Conservation (phyloP, 2,113 vertebrate genomes). For the Agapornis roseicollis region DNA sequence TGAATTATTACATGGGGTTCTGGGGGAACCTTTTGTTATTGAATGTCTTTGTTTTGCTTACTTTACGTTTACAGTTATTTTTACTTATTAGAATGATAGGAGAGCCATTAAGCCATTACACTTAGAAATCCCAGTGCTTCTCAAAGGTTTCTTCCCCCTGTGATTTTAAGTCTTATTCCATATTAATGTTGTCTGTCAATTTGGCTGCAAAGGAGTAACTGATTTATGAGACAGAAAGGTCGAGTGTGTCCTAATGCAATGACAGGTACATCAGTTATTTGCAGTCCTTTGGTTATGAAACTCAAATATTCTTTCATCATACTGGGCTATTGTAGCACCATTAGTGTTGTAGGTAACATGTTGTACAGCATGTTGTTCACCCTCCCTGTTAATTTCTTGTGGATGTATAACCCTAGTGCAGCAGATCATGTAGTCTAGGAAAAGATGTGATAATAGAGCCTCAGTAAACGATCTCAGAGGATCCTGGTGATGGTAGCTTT, state of each 20-base stretch:
- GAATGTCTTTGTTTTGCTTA: background rate
- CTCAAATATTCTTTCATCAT: background rate
- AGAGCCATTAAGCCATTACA: background rate
- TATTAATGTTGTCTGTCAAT: background rate
- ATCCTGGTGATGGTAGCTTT: background rate
- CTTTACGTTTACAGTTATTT: background rate
- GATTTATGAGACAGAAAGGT: background rate
- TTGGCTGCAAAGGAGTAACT: background rate
- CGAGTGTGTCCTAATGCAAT: background rate
- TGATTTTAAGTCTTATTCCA: background rate
- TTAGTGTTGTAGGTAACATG: background rate
- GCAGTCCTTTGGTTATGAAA: background rate
- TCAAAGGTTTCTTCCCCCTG: background rate
- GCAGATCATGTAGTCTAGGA: background rate
- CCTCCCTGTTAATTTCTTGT: background rate
- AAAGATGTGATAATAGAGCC: background rate
- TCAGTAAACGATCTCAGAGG: background rate
- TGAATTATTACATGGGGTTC: background rate
- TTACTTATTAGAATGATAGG: background rate
- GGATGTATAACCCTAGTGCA: background rate
- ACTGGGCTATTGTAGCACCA: background rate
- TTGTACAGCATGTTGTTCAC: background rate
- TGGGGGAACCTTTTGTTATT: background rate
- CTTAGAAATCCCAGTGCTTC: background rate
- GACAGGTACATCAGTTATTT: background rate